A percentile compares a stretch with the other conserved stretches of the same genome.
These are phyloP conservation scores for Coleophora deauratella DNA, from an alignment of 2,888 invertebrate species.

Conservation along the genomic window DNA sequence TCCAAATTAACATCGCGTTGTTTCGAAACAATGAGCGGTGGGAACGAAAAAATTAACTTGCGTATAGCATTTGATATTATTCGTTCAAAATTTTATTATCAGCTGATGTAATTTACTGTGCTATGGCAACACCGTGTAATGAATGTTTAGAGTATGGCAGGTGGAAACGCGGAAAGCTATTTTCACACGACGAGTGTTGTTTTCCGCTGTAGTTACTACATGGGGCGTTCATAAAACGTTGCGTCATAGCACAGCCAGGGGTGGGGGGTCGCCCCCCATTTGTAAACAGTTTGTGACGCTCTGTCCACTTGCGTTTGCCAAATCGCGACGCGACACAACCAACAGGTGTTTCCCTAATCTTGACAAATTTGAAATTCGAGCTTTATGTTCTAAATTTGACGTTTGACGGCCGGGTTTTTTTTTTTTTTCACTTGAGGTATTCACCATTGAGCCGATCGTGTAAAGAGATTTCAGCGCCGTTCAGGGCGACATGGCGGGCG, in stretches of 20 bases:
- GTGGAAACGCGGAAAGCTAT: constrained; percentile 63
- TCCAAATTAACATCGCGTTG: constrained; percentile 14
- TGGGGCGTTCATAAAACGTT: constrained; percentile 58
- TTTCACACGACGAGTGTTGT: constrained; percentile 56
- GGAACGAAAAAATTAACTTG: constrained; percentile 3
- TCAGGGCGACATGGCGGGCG: constrained; percentile 39
- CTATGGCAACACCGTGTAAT: constrained; percentile 28
- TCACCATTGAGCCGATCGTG: constrained; percentile 6
- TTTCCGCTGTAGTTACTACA: constrained; percentile 64
- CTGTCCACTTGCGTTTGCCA: constrained; percentile 53
- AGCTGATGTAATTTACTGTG: constrained; percentile 18
- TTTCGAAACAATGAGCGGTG: constrained; percentile 11
- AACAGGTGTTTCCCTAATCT: constrained; percentile 55
- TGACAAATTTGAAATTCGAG: constrained; percentile 14
- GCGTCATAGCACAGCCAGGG: constrained; percentile 49
- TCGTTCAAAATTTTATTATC: constrained; percentile 12
- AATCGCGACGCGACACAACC: constrained; percentile 34
- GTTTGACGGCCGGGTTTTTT: not conserved
- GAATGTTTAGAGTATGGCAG: constrained; percentile 38
- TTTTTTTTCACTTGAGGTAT: not conserved
- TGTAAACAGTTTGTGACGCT: constrained; percentile 70
- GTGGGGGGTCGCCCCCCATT: constrained; percentile 51
- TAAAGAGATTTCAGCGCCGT: constrained; percentile 12
- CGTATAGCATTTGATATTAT: not conserved
- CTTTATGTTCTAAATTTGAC: not conserved